A percentile compares a stretch with the other conserved stretches of the same genome.
Conservation (phyloP, 1,140 invertebrate genomes). For the Lasioglossum albipes region DNA sequence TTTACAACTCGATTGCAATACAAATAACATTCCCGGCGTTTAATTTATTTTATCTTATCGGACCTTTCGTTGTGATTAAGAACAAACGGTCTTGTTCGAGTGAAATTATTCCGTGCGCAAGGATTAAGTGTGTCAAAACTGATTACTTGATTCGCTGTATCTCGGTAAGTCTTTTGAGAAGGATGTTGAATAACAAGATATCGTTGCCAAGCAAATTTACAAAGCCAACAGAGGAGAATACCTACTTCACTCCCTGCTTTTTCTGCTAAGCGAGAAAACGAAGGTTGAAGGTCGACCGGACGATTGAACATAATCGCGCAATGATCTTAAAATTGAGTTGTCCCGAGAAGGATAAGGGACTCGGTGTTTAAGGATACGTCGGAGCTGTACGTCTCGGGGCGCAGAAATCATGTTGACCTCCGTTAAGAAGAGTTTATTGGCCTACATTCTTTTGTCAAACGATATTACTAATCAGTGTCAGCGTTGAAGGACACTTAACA, state of each 20-base stretch:
- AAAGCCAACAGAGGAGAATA: not conserved
- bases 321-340: conserved; percentile 12
- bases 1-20: no score
- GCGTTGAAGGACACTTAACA: not conserved
- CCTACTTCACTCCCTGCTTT: not conserved
- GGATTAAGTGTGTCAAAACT: no score
- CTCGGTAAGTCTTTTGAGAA: no score
- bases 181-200: not conserved
- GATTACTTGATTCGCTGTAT: no score
- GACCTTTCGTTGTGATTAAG: no score
- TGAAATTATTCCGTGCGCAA: no score
- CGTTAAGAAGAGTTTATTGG: not conserved
- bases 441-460: not conserved
- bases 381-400: not conserved
- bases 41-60: no score
- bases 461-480: conserved; percentile 1
- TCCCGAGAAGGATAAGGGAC: conserved; percentile 4
- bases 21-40: no score
- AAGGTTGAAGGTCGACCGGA: conserved; percentile 13
- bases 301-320: conserved; percentile 19
- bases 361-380: not conserved
- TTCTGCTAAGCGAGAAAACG: not conserved
- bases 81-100: no score
- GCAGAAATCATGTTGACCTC: conserved; percentile 13
- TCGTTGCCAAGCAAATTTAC: not conserved